phyloP scores from a whole-genome alignment of 2,888 invertebrate species.

The Lithophane semibrunnea region DNA sequence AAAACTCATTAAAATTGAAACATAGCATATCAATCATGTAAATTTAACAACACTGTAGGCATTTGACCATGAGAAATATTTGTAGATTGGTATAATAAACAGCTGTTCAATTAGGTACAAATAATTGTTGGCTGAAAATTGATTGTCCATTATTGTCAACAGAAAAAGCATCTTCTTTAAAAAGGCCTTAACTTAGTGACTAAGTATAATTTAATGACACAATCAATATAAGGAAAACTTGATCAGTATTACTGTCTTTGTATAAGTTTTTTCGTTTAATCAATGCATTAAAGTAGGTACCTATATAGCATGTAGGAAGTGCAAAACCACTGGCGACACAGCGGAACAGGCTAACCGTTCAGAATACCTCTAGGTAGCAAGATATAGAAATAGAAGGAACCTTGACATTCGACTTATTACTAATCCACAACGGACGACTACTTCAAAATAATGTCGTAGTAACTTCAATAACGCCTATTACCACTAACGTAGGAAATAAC shows the following conservation, averaged over 20 bases:
- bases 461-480: constrained; percentile 13
- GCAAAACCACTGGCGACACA: constrained; percentile 3
- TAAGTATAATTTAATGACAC: constrained; percentile 16
- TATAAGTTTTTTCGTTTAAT: neutral
- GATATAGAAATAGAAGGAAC: constrained; percentile 63
- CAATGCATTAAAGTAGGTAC: neutral
- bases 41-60: constrained; percentile 31
- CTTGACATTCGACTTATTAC: constrained; percentile 77
- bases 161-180: neutral
- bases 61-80: constrained; percentile 44
- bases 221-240: constrained; percentile 7
- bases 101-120: constrained; percentile 2
- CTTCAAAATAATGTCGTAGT: constrained; percentile 13
- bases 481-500: constrained; percentile 32
- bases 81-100: neutral
- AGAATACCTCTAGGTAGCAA: constrained; percentile 24
- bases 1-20: constrained; percentile 30
- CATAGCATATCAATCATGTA: constrained; percentile 13
- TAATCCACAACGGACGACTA: constrained; percentile 37
- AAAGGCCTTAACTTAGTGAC: constrained; percentile 8
- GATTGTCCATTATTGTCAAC: neutral
- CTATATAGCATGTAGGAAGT: constrained; percentile 27
- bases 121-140: neutral
- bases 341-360: constrained; percentile 4
- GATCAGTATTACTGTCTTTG: neutral